phyloP scores from a whole-genome alignment of 2,113 vertebrate species.

The Hemicordylus capensis region DNA sequence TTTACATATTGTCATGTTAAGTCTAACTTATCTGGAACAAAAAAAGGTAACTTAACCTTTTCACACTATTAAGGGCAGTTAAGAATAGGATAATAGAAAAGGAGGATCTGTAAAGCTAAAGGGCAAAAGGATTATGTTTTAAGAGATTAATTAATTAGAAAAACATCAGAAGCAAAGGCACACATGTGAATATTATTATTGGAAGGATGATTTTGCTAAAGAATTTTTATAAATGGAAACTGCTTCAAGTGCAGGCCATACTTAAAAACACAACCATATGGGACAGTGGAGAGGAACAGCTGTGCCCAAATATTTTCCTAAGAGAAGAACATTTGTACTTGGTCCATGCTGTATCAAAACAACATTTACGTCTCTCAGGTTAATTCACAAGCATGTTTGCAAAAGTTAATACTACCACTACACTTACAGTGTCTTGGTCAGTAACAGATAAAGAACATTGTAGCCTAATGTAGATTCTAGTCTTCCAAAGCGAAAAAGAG shows the following conservation, averaged over 20 bases:
- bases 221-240: conserved; percentile 73
- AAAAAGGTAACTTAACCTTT: conserved; percentile 19
- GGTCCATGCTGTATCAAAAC: conserved; percentile 39
- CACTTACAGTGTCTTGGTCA: conserved; percentile 18
- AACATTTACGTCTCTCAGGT: conserved; percentile 40
- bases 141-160: conserved; percentile 64
- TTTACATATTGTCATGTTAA: background rate
- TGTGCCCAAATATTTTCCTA: conserved; percentile 70
- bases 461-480: conserved; percentile 21
- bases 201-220: conserved; percentile 59
- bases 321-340: conserved; percentile 43
- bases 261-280: conserved; percentile 70
- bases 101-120: conserved; percentile 25
- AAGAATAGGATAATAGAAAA: conserved; percentile 20
- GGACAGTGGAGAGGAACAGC: conserved; percentile 66
- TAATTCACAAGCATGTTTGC: conserved; percentile 40
- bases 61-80: background rate
- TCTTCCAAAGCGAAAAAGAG: conserved; percentile 41
- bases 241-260: conserved; percentile 60
- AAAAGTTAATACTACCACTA: conserved; percentile 26
- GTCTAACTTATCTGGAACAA: conserved; percentile 16
- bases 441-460: conserved; percentile 2
- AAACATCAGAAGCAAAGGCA: conserved; percentile 63
- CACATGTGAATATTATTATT: conserved; percentile 64
- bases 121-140: conserved; percentile 38